Evolutionary conservation across 2,888 invertebrate species (phyloP).

Genomic region (Cheilosia soror): DNA sequence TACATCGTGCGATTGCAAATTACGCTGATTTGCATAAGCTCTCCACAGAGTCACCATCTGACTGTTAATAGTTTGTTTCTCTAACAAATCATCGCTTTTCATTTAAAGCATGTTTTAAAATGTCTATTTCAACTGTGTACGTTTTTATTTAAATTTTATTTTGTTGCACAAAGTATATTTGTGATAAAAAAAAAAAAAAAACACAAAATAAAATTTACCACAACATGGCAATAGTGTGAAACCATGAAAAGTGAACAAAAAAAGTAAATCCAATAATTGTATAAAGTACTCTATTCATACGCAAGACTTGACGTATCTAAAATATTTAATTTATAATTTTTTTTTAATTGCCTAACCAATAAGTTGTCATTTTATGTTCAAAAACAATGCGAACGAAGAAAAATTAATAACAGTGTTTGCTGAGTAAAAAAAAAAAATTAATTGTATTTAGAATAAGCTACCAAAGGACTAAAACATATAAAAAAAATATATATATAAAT

Average conservation of each 20-base stretch:
- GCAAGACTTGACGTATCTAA: conserved; percentile 50
- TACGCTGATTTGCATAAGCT: conserved; percentile 94
- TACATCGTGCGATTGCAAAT: conserved; percentile 95
- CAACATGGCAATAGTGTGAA: conserved; percentile 15
- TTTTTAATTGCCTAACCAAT: conserved; percentile 55
- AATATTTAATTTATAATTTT: conserved; percentile 49
- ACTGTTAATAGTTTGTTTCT: conserved; percentile 76
- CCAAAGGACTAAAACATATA: conserved; percentile 73
- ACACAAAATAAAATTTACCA: conserved; percentile 4
- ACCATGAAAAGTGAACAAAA: conserved; percentile 7
- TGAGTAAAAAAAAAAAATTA: conserved; percentile 33
- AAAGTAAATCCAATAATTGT: conserved; percentile 52
- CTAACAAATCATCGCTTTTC: conserved; percentile 48
- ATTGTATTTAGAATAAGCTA: conserved; percentile 72
- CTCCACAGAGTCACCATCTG: conserved; percentile 80
- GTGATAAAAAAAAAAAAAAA: conserved; percentile 54
- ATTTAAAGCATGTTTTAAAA: conserved; percentile 48
- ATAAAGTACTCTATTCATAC: conserved; percentile 63
- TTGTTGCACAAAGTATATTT: conserved; percentile 72
- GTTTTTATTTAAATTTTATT: conserved; percentile 38
- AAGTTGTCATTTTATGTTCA: conserved; percentile 58
- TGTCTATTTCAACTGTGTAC: conserved; percentile 62
- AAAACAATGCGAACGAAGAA: conserved; percentile 31
- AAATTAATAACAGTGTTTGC: conserved; percentile 43
- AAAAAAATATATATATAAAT: conserved; percentile 62